Evolutionary conservation across 1,140 invertebrate genomes (phyloP), one percentile per base, ranked within the genome.

Genomic region (Nasonia vitripennis): DNA sequence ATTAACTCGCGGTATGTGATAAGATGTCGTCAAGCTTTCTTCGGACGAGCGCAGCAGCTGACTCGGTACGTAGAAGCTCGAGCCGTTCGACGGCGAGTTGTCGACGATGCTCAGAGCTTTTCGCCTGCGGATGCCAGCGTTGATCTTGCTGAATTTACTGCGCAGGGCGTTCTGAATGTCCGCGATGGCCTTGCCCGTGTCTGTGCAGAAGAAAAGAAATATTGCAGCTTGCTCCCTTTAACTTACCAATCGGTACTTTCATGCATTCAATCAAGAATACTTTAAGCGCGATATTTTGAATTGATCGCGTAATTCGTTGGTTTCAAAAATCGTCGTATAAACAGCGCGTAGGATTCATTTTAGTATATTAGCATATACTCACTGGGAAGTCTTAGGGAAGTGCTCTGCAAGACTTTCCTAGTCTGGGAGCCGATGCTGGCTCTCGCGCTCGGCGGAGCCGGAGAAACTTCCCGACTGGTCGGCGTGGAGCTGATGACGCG

Each of bases 21-120:
- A 89, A 68, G 82, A 67, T 5, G 55, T 62, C 6, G 55, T 62
- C 48, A 79, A 84, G 20, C 73, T 85, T 14, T 89, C 91, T 14
- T 85, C 86, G 23, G 92, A 91, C 0, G 91, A 88, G 12, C 91
- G 89, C 85, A 93, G 84, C 23, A 71, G 23, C 1, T 95, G 95
- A 91, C 94, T 95, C 48, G 96, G 95, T 23, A 96, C 95, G 88
- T 96, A 96, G 89, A 96, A 96, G 45, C 87, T 92, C 34, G 84
- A 81, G 2, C 27, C 11, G 51, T 87, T 91, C 23, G 77, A 62
- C 10, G 74, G 2, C 2, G 20, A 23, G 20, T 55, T 78, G 85
- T 96, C 95, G 81, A 95, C 95, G 7, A 96, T 95, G 71, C 95
- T 96, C 20, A 96, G 87, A 0, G 95, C 95, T 87, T 96, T 93